Evolutionary conservation across 2,797 vertebrate genomes (phyloP).

Genomic region (Sebastes minor): DNA sequence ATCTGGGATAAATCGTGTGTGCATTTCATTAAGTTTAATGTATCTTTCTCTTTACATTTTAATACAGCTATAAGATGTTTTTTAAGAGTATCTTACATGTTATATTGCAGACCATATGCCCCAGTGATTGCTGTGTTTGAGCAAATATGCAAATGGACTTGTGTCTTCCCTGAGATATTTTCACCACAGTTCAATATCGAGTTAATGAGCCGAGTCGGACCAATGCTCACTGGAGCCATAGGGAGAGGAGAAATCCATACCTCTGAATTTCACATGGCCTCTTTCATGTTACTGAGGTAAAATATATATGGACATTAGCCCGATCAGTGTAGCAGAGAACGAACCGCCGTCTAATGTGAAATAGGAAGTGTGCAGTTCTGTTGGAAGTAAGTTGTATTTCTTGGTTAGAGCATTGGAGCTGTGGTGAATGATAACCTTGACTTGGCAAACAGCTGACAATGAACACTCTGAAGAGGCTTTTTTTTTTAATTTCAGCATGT

Average conservation of each 20-base stretch:
- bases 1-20: slow-evolving; percentile 27
- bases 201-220: slow-evolving; percentile 45
- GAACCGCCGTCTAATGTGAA: background rate
- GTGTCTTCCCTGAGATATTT: slow-evolving; percentile 4
- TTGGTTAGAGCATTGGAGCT: background rate
- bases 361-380: background rate
- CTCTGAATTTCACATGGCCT: background rate
- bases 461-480: background rate
- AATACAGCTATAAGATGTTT: slow-evolving; percentile 16
- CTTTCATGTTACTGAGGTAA: background rate
- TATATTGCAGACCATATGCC: background rate
- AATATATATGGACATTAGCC: background rate
- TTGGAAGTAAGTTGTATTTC: background rate
- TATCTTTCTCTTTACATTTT: slow-evolving; percentile 21
- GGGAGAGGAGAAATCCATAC: slow-evolving; percentile 12
- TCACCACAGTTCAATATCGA: slow-evolving; percentile 28
- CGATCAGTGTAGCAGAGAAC: background rate
- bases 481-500: no score
- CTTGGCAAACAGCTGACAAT: background rate
- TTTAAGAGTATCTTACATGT: background rate
- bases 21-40: slow-evolving; percentile 32
- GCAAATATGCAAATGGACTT: slow-evolving; percentile 1
- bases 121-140: background rate
- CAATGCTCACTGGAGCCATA: slow-evolving; percentile 31
- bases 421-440: background rate